These are phyloP conservation scores for Hypercompe scribonia DNA, from an alignment of 2,888 invertebrate species.

Conservation along the genomic window DNA sequence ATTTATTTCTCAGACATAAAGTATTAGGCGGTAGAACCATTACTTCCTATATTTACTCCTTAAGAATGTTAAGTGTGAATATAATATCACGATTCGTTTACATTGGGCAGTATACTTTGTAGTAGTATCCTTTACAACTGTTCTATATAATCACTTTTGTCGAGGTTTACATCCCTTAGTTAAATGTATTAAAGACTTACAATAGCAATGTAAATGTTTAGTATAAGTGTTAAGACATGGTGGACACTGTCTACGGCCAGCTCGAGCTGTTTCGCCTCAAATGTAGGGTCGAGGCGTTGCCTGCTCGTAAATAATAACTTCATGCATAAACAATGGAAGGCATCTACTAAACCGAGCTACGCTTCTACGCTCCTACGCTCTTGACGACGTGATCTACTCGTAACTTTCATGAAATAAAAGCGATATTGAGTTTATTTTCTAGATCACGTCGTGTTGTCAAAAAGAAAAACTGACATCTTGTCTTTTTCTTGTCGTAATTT, in stretches of 20 bases:
- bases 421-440: slow-evolving; percentile 44
- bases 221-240: slow-evolving; percentile 22
- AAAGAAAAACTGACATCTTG: neutral
- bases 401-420: slow-evolving; percentile 62
- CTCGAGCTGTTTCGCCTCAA: slow-evolving; percentile 18
- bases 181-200: neutral
- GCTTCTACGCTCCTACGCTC: slow-evolving; percentile 49
- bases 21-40: neutral
- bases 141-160: neutral
- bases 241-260: slow-evolving; percentile 30
- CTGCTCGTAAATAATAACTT: slow-evolving; percentile 78
- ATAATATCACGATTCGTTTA: neutral
- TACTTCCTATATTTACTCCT: neutral
- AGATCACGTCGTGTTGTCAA: neutral
- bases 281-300: slow-evolving; percentile 46
- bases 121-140: neutral
- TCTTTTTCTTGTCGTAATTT: neutral
- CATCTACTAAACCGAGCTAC: slow-evolving; percentile 57
- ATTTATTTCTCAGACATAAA: slow-evolving; percentile 36
- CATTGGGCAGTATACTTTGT: neutral
- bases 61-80: neutral
- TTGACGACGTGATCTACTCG: slow-evolving; percentile 61
- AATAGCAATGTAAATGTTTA: neutral
- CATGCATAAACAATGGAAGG: slow-evolving; percentile 79
- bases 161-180: neutral